phyloP scores from a whole-genome alignment of 2,797 vertebrate species.

The Spatula clypeata region DNA sequence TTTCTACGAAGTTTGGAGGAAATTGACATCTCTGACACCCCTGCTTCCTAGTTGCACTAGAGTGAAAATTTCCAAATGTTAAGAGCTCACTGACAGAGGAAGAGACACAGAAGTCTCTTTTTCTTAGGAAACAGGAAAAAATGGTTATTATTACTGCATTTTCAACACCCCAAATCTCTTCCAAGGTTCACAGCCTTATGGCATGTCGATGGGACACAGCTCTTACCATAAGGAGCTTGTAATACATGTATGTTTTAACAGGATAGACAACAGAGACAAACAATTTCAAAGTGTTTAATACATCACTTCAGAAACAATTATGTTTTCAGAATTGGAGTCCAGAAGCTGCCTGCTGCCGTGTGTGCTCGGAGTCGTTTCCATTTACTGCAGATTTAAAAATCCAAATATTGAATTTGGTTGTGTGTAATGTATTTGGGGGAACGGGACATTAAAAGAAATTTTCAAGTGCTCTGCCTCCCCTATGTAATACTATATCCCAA shows the following conservation, averaged over 20 bases:
- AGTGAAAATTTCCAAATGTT: neutral
- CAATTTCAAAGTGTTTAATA: slow-evolving; percentile 2
- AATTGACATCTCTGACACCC: neutral
- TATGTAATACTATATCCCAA: slow-evolving; percentile 37
- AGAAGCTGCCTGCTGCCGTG: neutral
- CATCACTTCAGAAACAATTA: slow-evolving; percentile 39
- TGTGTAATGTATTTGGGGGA: neutral
- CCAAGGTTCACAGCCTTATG: neutral
- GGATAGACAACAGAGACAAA: slow-evolving; percentile 1
- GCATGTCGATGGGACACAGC: neutral
- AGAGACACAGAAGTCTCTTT: neutral
- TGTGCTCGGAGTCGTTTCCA: neutral
- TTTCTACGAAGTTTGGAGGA: neutral
- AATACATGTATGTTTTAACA: neutral
- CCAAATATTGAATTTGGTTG: slow-evolving; percentile 53
- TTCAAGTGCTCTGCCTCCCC: neutral
- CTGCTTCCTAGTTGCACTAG: neutral
- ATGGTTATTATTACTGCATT: neutral
- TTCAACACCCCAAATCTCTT: neutral
- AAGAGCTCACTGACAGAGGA: neutral
- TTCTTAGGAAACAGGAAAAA: neutral
- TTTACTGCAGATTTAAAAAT: slow-evolving; percentile 42
- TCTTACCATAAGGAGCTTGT: neutral
- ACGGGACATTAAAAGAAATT: neutral
- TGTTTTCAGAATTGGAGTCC: neutral